phyloP scores from a whole-genome alignment of 35 echinoderm and acorn worm genomes.

The Eucidaris tribuloides region DNA sequence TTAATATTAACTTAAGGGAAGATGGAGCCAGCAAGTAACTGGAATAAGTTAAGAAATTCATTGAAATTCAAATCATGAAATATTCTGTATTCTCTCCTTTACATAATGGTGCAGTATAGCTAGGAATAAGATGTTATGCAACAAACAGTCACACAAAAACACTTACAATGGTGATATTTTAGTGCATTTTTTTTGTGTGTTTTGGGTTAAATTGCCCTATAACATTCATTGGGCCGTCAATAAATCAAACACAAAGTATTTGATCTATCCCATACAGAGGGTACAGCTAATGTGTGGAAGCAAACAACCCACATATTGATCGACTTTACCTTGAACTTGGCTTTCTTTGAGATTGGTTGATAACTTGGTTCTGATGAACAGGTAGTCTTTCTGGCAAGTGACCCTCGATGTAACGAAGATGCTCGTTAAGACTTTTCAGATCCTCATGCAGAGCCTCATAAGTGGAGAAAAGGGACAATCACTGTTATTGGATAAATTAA shows the following conservation, averaged over 20 bases:
- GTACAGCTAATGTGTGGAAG: neutral
- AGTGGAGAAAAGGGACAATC: too few relatives aligned
- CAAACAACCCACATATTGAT: neutral
- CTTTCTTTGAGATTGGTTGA: neutral
- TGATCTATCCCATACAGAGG: neutral
- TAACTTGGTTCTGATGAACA: neutral
- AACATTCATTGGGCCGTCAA: neutral
- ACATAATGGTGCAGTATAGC: neutral
- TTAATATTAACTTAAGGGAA: neutral
- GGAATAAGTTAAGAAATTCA: neutral
- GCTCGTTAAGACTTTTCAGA: neutral
- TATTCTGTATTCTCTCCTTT: neutral
- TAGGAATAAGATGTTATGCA: neutral
- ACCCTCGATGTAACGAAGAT: neutral
- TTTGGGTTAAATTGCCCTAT: neutral
- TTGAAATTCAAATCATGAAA: neutral
- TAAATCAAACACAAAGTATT: neutral
- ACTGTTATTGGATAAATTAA: too few relatives aligned
- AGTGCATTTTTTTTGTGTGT: neutral
- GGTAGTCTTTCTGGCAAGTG: slow-evolving; percentile 9
- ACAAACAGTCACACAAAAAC: neutral
- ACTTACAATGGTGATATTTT: neutral
- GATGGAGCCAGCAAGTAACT: neutral
- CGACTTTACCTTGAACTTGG: neutral
- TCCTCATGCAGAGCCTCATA: neutral